A percentile compares a stretch with the other conserved stretches of the same genome.
These are phyloP conservation scores for Rhopalosiphum nymphaeae DNA, from an alignment of 2,888 invertebrate species.

Conservation along the genomic window DNA sequence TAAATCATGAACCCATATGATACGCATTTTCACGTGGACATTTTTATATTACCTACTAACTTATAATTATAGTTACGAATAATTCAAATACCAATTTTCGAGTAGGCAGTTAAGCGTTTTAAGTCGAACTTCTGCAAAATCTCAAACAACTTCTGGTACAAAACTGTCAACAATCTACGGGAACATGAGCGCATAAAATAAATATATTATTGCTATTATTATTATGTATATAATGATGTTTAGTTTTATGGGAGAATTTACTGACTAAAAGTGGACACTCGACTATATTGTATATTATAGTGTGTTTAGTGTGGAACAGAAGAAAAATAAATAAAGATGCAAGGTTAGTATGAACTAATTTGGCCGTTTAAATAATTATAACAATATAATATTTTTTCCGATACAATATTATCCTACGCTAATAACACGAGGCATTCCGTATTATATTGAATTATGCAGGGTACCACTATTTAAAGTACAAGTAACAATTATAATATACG, in stretches of 20 bases:
- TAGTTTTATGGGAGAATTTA: background rate
- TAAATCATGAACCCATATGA: background rate
- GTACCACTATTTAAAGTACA: background rate
- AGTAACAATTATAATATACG: background rate
- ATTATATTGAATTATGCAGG: background rate
- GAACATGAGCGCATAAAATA: background rate
- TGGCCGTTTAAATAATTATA: background rate
- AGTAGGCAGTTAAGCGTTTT: no score
- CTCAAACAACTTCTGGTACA: no score
- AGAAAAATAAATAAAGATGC: background rate
- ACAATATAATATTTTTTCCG: background rate
- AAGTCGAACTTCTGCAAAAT: no score
- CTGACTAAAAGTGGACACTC: background rate
- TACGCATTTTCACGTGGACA: no score
- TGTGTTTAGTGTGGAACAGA: background rate
- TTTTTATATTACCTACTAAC: no score
- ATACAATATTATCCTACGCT: background rate
- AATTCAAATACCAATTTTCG: no score
- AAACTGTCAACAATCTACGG: background rate
- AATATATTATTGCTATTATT: background rate
- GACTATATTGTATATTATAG: background rate
- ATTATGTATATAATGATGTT: no score
- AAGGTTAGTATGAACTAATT: slow-evolving; percentile 29
- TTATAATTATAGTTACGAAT: no score
- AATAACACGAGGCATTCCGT: background rate